Evolutionary conservation across 1,140 invertebrate genomes (phyloP), one percentile per base, ranked within the genome.

Genomic region (Anastatus disparis): DNA sequence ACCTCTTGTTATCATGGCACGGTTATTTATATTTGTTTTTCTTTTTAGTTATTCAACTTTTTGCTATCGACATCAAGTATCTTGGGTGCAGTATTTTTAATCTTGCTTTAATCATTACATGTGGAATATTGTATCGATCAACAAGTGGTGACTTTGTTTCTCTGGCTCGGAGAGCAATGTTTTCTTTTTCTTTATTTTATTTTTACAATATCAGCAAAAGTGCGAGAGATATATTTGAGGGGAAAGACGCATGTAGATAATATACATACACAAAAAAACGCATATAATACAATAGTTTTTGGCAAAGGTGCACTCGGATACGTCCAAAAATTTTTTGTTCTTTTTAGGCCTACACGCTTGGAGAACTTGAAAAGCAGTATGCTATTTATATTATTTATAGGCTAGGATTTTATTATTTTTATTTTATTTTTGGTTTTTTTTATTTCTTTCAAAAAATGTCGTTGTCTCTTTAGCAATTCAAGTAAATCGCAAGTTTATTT

Each of bases 401-500:
- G 29, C 72, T 73, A 75, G 66, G 40, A 53, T 26, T 63, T 53
- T 40, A 53, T 20, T 40, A 35, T 15, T 50, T n/a, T 29, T 38
- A 12, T 52, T 46, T 35, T 13, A 27, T 58, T 56, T 56, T 58
- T 35, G 31, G 7, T 56, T 20, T 24, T 72, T 66, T 58, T 69
- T 58, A n/a, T 31, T 71, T 71, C 71, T 68, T 68, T 71, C 66
- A 64, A 70, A 71, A 61, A 68, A 72, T 66, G 72, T 74, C 70
- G 67, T 74, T 76, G 72, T 72, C 66, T 9, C 63, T 70, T 29
- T 72, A 50, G 65, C 29, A 53, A 9, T 72, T 73, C n/a, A n/a
- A n/a, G n/a, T n/a, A n/a, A n/a, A n/a, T n/a, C n/a, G n/a, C n/a
- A n/a, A n/a, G n/a, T n/a, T n/a, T n/a, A n/a, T n/a, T n/a, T n/a